Evolutionary conservation across 2,113 vertebrate species (phyloP).

Genomic region (Aplodontia rufa): DNA sequence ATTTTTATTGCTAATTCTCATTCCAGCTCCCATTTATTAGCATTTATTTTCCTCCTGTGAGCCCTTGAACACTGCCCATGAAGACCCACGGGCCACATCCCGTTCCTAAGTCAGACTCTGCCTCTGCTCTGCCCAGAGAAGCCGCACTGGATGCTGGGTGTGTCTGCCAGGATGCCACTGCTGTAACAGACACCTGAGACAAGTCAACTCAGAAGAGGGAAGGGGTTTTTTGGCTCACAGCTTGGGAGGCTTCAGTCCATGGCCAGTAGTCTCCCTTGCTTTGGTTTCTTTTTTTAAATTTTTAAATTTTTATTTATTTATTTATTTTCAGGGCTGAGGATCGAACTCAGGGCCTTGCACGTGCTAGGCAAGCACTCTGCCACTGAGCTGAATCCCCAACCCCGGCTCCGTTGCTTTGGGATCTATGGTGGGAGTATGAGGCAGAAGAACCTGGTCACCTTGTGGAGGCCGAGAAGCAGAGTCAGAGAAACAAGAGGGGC

Average conservation of each 20-base stretch:
- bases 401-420: too few species aligned
- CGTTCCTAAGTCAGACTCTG: not conserved
- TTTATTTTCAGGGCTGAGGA: too few species aligned
- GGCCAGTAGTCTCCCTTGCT: too few species aligned
- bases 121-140: not conserved
- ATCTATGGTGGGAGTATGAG: not conserved
- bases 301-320: too few species aligned
- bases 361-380: too few species aligned
- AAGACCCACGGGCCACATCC: fast-evolving
- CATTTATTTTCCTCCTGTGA: not conserved
- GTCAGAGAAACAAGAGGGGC: not conserved
- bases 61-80: fast-evolving
- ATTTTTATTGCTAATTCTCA: not conserved
- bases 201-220: not conserved
- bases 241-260: not conserved
- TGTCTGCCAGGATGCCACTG: too few species aligned
- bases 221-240: not conserved
- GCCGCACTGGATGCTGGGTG: too few species aligned
- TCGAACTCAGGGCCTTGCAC: too few species aligned
- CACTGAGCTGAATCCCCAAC: too few species aligned
- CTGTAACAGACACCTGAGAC: not conserved
- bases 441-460: not conserved
- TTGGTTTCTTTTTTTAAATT: too few species aligned
- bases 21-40: not conserved
- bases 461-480: not conserved